Evolutionary conservation across 2,797 vertebrate genomes (phyloP), one percentile per base, ranked within the genome.

Genomic region (Argya squamiceps): DNA sequence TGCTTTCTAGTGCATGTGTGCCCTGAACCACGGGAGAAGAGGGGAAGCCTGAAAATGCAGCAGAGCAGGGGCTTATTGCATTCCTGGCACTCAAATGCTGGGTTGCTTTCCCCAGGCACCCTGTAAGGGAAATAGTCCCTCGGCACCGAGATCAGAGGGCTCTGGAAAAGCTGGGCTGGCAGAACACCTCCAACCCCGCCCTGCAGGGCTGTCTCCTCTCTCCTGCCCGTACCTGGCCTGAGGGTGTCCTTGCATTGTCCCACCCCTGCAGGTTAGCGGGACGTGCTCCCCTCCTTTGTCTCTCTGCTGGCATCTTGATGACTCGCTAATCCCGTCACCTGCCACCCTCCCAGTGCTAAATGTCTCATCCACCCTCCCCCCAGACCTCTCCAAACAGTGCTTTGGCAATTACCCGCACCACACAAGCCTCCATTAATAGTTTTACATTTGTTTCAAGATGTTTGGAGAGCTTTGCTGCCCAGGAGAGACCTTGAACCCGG

Each of bases 121-220:
- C 30, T 9, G 32, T 10, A 69, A 73, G 58, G 30, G n/a, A n/a
- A 22, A 73, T 24, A 5, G 0, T 37, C 21, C 41, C 27, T 20
- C 20, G 29, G 24, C 41, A 39, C 1, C 0, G 85, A 49, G 37
- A 29, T 55, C 0, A 1, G 36, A 53, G 20, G 12, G 30, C 52
- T 59, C 36, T 58, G 73, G 68, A 39, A 43, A 64, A 91, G 22
- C 52, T 15, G 19, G 6, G 36, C 29, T 11, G 29, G 29, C 47
- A 29, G 6, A 15, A 41, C 30, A 36, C 24, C 16, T 47, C 73
- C 43, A 58, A 9, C 17, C 5, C 4, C 2, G 2, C 47, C 36
- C 62, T 20, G 39, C 50, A 64, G 50, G 46, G 24, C 52, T 50
- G 15, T 4, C 43, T 65, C 6, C 47, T 26, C 34, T 14, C 13